Conservation (phyloP, 2,797 vertebrate species). For the Arrhamphus sclerolepis region DNA sequence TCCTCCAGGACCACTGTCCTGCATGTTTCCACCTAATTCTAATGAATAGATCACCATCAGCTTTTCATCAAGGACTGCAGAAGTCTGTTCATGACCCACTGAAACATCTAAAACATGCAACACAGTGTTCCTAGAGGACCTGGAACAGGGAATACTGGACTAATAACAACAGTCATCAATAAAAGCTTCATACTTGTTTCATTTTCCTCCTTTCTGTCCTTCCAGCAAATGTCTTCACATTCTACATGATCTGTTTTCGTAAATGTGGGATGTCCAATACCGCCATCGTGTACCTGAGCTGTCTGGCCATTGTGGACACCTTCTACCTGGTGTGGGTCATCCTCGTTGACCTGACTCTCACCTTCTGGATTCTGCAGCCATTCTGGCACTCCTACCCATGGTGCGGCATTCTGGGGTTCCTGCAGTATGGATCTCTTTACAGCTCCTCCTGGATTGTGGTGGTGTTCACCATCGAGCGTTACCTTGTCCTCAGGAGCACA, state of each 20-base stretch:
- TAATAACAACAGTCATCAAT: too few species aligned
- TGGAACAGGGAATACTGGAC: too few species aligned
- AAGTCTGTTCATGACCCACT: too few species aligned
- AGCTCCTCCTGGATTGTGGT: constrained; percentile 84
- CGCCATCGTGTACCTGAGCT: constrained; percentile 79
- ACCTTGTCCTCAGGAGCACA: constrained; percentile 76
- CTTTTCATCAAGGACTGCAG: too few species aligned
- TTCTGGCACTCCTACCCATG: constrained; percentile 82
- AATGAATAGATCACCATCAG: too few species aligned
- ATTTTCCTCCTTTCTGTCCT: constrained; percentile 17
- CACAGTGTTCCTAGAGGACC: too few species aligned
- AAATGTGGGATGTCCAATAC: constrained; percentile 81
- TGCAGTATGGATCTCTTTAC: constrained; percentile 80
- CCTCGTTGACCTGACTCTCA: constrained; percentile 80
- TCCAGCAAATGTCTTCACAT: constrained; percentile 82
- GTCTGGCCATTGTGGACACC: constrained; percentile 77
- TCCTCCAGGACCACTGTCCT: too few species aligned
- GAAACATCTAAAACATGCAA: too few species aligned
- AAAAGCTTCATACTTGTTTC: neutral
- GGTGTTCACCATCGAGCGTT: constrained; percentile 83
- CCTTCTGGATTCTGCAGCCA: constrained; percentile 76
- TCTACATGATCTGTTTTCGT: constrained; percentile 81
- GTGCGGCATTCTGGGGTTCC: constrained; percentile 75
- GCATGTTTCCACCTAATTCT: too few species aligned
- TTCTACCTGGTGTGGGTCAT: constrained; percentile 83